Evolutionary conservation across 2,797 vertebrate species (phyloP).

Genomic region (Furcifer pardalis): DNA sequence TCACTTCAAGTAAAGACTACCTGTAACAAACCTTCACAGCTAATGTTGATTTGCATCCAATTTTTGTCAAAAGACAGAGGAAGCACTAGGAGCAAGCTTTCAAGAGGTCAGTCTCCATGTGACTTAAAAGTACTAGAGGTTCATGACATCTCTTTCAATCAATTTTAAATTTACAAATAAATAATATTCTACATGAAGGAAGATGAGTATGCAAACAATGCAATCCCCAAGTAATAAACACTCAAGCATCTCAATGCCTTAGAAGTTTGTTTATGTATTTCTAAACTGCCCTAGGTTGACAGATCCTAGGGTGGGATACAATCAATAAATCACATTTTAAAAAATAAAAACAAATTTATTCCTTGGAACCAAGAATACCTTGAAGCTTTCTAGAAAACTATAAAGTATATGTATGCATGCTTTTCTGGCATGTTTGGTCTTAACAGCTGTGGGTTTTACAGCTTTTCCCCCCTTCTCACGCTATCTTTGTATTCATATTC

Average conservation of each 20-base stretch:
- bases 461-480: not conserved
- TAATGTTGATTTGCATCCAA: not conserved
- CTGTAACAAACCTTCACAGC: slow-evolving; percentile 13
- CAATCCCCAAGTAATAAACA: not conserved
- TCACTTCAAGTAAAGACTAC: not conserved
- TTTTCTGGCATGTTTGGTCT: too few species aligned
- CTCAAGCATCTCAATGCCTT: not conserved
- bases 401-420: not conserved
- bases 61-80: not conserved
- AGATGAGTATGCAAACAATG: not conserved
- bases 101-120: not conserved
- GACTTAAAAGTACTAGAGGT: not conserved
- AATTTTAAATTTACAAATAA: slow-evolving; percentile 1
- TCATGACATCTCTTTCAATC: not conserved
- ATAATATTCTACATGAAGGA: not conserved
- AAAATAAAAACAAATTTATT: not conserved
- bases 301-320: not conserved
- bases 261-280: not conserved
- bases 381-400: not conserved
- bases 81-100: not conserved
- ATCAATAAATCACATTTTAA: not conserved
- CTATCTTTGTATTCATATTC: not conserved
- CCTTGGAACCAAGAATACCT: not conserved
- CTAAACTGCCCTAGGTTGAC: not conserved
- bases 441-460: not conserved